Percentiles rank a stretch among this genome's conserved stretches.
Conservation (phyloP, 2,888 invertebrate species). For the Galerucella calmariensis region DNA sequence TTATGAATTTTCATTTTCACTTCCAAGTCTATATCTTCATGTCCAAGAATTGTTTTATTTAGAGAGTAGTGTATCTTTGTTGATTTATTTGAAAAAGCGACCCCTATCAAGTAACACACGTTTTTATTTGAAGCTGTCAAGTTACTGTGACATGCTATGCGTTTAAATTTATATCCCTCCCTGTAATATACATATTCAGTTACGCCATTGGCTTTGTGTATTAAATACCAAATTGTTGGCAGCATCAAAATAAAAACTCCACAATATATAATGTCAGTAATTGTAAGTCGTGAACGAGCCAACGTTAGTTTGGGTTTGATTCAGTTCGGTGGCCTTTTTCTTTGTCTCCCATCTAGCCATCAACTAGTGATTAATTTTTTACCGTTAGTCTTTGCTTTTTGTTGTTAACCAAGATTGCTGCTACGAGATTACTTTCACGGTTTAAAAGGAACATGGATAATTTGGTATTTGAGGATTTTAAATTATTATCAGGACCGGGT, state of each 20-base stretch:
- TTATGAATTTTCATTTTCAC: no score
- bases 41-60: no score
- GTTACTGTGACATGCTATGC: no score
- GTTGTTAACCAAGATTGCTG: constrained; percentile 7
- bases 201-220: background rate
- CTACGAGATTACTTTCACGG: constrained; percentile 8
- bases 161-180: background rate
- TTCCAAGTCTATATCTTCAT: no score
- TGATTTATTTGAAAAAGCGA: no score
- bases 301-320: constrained; percentile 8
- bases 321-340: constrained; percentile 18
- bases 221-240: constrained; percentile 1
- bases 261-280: constrained; percentile 7
- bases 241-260: background rate
- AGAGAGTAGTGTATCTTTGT: no score
- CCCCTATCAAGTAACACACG: no score
- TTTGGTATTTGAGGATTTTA: background rate
- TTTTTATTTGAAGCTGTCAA: no score
- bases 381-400: constrained; percentile 4
- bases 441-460: constrained; percentile 11
- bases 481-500: background rate
- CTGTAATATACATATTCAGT: background rate
- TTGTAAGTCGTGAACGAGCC: background rate
- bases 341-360: constrained; percentile 13
- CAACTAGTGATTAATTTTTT: constrained; percentile 10